Evolutionary conservation across 64 coral and sea anemone genomes (phyloP).

Genomic region (Acropora tenuis): DNA sequence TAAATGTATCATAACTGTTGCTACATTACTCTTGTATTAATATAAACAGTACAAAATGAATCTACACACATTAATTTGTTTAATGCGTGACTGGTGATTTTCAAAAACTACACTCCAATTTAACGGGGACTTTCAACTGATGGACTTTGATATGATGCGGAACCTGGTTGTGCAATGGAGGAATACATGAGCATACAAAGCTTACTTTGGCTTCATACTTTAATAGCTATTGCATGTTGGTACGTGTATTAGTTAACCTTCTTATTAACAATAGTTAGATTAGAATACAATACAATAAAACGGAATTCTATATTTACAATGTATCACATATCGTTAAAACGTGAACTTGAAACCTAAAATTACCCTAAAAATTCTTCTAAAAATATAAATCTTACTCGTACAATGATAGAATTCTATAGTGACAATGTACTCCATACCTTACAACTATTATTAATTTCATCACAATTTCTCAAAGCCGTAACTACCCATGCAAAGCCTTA

Average conservation of each 20-base stretch:
- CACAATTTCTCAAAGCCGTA: no score
- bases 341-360: neutral
- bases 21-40: no score
- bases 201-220: conserved; percentile 3
- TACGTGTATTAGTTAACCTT: neutral
- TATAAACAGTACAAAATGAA: neutral
- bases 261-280: conserved; percentile 1
- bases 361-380: neutral
- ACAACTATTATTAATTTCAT: no score
- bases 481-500: no score
- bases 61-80: conserved; percentile 2
- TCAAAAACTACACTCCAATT: neutral
- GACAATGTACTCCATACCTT: neutral
- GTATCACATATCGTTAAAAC: neutral
- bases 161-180: neutral
- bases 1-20: no score
- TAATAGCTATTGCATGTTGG: conserved; percentile 13
- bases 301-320: neutral
- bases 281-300: neutral
- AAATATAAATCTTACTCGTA: neutral
- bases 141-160: neutral
- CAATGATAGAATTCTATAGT: neutral
- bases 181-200: neutral
- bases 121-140: conserved; percentile 1
- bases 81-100: conserved; percentile 2